phyloP scores from a whole-genome alignment of 2,888 invertebrate genomes.

The Cloeon dipterum region DNA sequence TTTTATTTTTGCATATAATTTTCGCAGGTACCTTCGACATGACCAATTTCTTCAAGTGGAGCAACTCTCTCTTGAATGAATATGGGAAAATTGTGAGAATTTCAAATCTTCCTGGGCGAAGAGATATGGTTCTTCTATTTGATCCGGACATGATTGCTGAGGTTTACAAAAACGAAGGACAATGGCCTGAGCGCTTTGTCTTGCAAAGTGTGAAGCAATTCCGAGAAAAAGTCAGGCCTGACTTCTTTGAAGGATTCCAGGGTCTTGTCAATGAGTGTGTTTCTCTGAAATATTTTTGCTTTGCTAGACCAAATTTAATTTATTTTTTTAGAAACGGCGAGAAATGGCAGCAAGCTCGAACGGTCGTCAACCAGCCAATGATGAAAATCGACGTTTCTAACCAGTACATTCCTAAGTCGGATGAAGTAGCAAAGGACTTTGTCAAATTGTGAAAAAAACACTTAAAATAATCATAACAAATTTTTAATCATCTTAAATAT shows the following conservation, averaged over 20 bases:
- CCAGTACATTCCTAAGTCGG: conserved; percentile 24
- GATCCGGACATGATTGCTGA: conserved; percentile 5
- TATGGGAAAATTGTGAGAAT: conserved; percentile 5
- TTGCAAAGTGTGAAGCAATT: conserved; percentile 19
- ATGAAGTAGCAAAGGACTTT: conserved; percentile 20
- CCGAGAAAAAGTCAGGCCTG: conserved; percentile 13
- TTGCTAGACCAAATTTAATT: background rate
- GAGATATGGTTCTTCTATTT: conserved; percentile 5
- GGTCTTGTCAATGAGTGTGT: conserved; percentile 18
- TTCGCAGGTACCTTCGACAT: background rate
- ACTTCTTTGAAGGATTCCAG: conserved; percentile 13
- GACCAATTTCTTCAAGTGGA: background rate
- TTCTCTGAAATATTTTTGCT: too few species aligned
- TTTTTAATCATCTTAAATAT: too few species aligned
- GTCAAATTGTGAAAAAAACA: conserved; percentile 6
- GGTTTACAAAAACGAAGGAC: conserved; percentile 18
- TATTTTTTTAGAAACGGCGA: conserved; percentile 28
- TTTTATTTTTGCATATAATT: too few species aligned
- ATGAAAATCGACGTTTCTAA: conserved; percentile 33
- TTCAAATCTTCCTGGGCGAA: background rate
- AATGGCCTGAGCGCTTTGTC: conserved; percentile 18
- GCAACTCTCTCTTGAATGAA: background rate
- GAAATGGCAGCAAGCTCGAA: conserved; percentile 39
- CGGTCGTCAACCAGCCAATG: conserved; percentile 39
- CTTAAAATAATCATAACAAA: background rate